Percentiles rank a stretch among this genome's conserved stretches.
phyloP scores from a whole-genome alignment of 2,888 invertebrate genomes.

The Pecten maximus region DNA sequence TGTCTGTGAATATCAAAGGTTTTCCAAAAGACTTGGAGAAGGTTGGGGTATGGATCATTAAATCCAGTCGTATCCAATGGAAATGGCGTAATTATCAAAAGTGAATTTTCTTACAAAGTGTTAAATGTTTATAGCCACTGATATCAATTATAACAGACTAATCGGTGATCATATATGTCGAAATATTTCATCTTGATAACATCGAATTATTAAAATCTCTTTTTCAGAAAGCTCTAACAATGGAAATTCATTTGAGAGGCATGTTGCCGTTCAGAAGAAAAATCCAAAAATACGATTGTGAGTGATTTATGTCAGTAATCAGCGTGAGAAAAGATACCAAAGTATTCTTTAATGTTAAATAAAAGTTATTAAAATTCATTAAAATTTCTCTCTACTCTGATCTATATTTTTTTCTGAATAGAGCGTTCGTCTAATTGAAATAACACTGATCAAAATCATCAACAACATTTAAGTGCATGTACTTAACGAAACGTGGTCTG shows the following conservation, averaged over 20 bases:
- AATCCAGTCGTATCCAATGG: neutral
- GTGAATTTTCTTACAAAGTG: neutral
- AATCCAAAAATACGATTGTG: neutral
- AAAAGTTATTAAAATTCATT: neutral
- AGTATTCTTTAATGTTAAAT: neutral
- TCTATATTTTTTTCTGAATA: too few relatives aligned
- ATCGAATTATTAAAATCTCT: neutral
- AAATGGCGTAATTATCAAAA: neutral
- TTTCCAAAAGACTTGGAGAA: neutral
- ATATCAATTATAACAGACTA: neutral
- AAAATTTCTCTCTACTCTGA: neutral
- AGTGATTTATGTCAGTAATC: neutral
- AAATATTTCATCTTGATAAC: neutral
- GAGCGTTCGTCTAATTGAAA: too few relatives aligned
- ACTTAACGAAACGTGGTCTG: too few relatives aligned
- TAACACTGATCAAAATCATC: too few relatives aligned
- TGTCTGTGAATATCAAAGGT: neutral
- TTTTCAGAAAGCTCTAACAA: neutral
- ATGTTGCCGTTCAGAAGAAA: neutral
- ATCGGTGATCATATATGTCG: neutral
- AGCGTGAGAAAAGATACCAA: neutral
- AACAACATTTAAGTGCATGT: too few relatives aligned
- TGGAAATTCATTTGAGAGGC: neutral
- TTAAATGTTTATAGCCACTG: neutral
- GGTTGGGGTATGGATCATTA: neutral